Conservation (phyloP, 2,888 invertebrate genomes). For the Abrostola triplasia region DNA sequence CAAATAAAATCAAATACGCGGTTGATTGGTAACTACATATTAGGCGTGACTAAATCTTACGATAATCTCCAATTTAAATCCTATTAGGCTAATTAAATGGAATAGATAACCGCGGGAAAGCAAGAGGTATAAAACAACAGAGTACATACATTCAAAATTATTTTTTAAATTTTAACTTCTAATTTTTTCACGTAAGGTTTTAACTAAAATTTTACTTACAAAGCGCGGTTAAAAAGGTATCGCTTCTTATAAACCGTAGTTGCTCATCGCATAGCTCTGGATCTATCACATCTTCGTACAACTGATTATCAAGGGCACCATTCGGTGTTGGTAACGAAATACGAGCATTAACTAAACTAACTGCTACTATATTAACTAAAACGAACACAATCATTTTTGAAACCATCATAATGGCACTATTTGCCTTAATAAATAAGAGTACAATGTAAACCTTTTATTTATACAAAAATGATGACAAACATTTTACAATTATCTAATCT, state of each 20-base stretch:
- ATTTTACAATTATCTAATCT: too few species aligned
- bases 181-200: too few species aligned
- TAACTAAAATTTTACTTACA: too few species aligned
- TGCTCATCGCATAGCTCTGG: slow-evolving; percentile 68
- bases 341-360: slow-evolving; percentile 34
- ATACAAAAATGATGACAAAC: background rate
- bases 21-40: too few species aligned
- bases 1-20: too few species aligned
- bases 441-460: background rate
- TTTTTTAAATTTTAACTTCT: too few species aligned
- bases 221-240: slow-evolving; percentile 47
- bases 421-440: background rate
- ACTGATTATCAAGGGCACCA: slow-evolving; percentile 63
- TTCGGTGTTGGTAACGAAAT: slow-evolving; percentile 36
- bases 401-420: slow-evolving; percentile 27
- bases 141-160: too few species aligned
- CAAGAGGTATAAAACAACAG: too few species aligned
- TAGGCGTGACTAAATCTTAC: too few species aligned
- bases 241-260: slow-evolving; percentile 58
- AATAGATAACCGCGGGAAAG: too few species aligned
- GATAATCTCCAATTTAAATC: too few species aligned
- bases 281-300: slow-evolving; percentile 70
- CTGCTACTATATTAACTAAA: slow-evolving; percentile 24
- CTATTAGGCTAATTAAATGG: too few species aligned
- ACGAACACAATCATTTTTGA: slow-evolving; percentile 18